phyloP scores from a whole-genome alignment of 2,113 vertebrate species.

The Propithecus coquereli region DNA sequence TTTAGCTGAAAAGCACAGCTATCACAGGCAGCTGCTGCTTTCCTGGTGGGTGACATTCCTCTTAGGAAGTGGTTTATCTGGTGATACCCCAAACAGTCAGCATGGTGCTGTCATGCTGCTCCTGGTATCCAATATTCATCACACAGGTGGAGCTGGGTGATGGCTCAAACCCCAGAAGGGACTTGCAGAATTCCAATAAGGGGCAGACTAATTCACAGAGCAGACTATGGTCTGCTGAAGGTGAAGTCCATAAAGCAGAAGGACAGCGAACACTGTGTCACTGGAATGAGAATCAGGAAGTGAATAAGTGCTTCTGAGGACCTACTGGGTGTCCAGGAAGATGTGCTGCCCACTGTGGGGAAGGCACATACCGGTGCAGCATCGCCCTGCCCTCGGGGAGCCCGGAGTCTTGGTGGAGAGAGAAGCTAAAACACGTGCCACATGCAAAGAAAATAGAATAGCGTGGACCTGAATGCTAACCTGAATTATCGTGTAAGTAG shows the following conservation, averaged over 20 bases:
- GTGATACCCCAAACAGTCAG: slow-evolving; percentile 47
- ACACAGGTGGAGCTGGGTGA: not conserved
- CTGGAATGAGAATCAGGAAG: not conserved
- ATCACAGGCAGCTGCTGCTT: not conserved
- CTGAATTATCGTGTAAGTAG: not conserved
- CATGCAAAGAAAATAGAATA: not conserved
- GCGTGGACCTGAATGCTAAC: not conserved
- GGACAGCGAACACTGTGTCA: not conserved
- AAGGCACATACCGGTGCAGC: not conserved
- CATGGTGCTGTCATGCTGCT: not conserved
- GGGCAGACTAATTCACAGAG: not conserved
- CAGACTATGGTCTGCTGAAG: not conserved
- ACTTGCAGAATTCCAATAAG: not conserved
- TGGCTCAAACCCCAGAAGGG: not conserved
- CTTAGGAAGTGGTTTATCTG: slow-evolving; percentile 36
- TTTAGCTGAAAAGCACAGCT: slow-evolving; percentile 20
- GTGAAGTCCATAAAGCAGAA: not conserved
- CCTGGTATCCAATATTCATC: slow-evolving; percentile 46
- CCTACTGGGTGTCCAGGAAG: too few relatives aligned
- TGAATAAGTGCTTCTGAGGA: not conserved
- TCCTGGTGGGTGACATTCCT: not conserved
- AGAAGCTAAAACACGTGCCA: not conserved
- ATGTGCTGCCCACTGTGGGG: not conserved
- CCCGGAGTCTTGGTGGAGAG: not conserved
- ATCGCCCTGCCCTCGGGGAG: not conserved